Evolutionary conservation across 2,797 vertebrate genomes (phyloP), one percentile per base, ranked within the genome.

Genomic region (Pseudochromis fuscus): DNA sequence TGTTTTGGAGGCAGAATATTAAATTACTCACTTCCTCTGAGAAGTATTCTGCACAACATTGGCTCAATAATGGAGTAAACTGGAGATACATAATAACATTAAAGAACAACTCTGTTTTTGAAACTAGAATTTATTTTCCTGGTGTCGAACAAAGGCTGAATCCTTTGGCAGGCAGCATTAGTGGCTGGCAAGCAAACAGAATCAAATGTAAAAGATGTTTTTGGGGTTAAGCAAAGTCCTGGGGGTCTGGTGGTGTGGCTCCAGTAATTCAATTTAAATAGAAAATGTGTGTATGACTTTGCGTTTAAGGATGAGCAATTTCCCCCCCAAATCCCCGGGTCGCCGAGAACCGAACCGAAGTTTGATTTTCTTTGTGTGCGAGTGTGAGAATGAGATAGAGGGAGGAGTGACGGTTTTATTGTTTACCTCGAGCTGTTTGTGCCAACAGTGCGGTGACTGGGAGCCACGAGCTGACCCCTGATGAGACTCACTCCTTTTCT

Each of bases 341-440:
- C 2, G 40, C 42, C 33, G 23, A 70, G 18, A 76, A 49, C 46
- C 5, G 27, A 50, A 44, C 24, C 56, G 38, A 72, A 67, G 62
- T 77, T 72, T 38, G 60, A 73, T 70, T 63, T 60, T 63, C 56
- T 76, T 75, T 37, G 52, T 67, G 38, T 56, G 72, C 7, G 16
- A 63, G 58, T 74, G 75, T 59, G 42, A 40, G 42, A 74, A 21
- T 42, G 77, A 82, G 80, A 67, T 69, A 30, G 56, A 82, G 61
- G 12, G 62, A 38, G 31, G 46, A 82, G 69, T 42, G 84, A 84
- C 85, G 67, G 77, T 78, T 86, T 85, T 62, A 91, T 88, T 86
- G 82, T 87, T 88, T 82, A 83, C 87, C 83, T 82, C 81, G 21
- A 50, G 83, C 82, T 86, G 81, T 89, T 86, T 84, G 81, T 75